These are phyloP conservation scores for Pavo muticus DNA, from an alignment of 2,113 vertebrate genomes.

Conservation along the genomic window DNA sequence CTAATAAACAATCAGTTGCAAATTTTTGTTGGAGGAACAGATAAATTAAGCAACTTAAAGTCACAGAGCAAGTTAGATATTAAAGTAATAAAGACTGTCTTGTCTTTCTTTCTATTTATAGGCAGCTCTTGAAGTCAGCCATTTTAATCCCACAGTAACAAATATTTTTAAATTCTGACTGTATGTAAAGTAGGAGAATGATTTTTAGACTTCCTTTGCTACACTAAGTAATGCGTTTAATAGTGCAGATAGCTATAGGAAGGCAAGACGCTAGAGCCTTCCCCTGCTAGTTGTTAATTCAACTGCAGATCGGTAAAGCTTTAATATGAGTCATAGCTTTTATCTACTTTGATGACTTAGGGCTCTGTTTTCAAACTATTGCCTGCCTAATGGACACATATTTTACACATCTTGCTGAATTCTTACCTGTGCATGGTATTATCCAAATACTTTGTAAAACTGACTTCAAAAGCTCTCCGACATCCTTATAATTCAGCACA, in stretches of 20 bases:
- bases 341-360: constrained; percentile 65
- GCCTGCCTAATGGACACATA: constrained; percentile 2
- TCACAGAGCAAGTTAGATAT: not conserved
- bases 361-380: constrained; percentile 46
- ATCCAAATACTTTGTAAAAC: not conserved
- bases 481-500: not conserved
- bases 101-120: not conserved
- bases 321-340: constrained; percentile 53
- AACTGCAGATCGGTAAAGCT: constrained; percentile 28
- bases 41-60: not conserved
- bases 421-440: not conserved
- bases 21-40: not conserved
- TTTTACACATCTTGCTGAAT: constrained; percentile 19
- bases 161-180: not conserved
- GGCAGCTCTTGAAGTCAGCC: not conserved
- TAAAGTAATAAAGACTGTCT: not conserved
- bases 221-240: constrained; percentile 12
- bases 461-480: not conserved
- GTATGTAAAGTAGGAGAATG: not conserved
- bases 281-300: constrained; percentile 49
- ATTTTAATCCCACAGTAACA: not conserved
- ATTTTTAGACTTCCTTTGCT: constrained; percentile 1
- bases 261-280: constrained; percentile 25
- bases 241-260: constrained; percentile 26
- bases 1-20: not conserved